phyloP scores from a whole-genome alignment of 2,797 vertebrate genomes.

The Spinus pinus region DNA sequence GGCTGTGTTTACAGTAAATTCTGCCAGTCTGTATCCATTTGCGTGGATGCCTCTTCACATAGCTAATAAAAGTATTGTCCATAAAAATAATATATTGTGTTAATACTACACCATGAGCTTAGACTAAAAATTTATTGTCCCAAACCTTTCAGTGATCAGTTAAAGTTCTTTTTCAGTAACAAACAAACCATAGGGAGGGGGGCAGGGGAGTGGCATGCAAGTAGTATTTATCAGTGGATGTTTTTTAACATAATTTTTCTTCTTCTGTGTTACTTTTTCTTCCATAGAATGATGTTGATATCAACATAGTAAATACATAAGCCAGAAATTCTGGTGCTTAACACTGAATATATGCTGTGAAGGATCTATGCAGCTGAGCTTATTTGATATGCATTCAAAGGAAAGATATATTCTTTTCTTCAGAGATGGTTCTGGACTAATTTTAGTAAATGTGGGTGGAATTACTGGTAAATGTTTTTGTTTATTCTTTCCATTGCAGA shows the following conservation, averaged over 20 bases:
- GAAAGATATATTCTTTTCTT: constrained; percentile 7
- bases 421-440: constrained; percentile 18
- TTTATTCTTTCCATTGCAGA: constrained; percentile 49
- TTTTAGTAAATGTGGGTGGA: constrained; percentile 58
- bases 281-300: neutral
- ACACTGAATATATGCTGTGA: neutral
- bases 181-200: neutral
- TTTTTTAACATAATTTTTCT: neutral
- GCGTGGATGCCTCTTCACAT: neutral
- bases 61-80: neutral
- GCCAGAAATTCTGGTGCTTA: neutral
- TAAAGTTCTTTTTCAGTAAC: neutral
- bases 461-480: constrained; percentile 46
- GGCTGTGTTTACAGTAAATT: neutral
- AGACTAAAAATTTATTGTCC: neutral
- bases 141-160: neutral
- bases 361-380: neutral
- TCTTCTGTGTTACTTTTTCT: neutral
- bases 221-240: neutral
- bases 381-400: neutral
- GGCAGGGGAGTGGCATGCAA: neutral
- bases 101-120: neutral
- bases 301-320: neutral
- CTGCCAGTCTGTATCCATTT: neutral
- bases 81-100: neutral